Base-by-base conservation (phyloP, 2,888 invertebrate species). In the Pharmacophagus antenor region DNA sequence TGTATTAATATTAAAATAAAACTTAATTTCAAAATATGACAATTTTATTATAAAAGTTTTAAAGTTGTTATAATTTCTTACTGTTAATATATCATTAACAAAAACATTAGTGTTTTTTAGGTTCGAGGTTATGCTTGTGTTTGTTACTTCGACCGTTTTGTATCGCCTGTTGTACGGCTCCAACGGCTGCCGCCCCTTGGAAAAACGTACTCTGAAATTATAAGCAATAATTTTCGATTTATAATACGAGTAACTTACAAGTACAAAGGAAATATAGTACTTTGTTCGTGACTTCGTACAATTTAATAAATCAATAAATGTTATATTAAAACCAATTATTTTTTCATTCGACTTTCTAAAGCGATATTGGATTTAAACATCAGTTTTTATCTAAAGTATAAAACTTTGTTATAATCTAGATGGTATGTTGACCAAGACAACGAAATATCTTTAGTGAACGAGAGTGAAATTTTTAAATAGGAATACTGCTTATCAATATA, bases 81-180 rank as follows among this genome's bases (percentile, higher is more conserved):
- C 0, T 15, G 4, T 15, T 10, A 31, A 31, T n/a, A n/a, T 15
- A n/a, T 15, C 5, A 8, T 2, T 37, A 8, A 3, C n/a, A 37
- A 37, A 37, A 8, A 37, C 37, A 2, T 31, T 37, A n/a, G 37
- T 37, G 37, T 37, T 37, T 37, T 4, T 15, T 37, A 37, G n/a
- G 15, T 37, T 37, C n/a, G 37, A 37, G 5, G 37, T n/a, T 2
- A 5, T 22, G 15, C n/a, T 51, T 60, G 22, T 51, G 56, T 44
- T 60, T 60, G 17, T 31, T 52, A 20, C 41, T 50, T 20, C 60
- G 60, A 18, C 51, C 20, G 1, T 56, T 60, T n/a, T 56, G 50
- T 17, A 56, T 15, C 6, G 55, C 55, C 7, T 60, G 55, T 21
- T 60, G 55, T 20, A 60, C 51, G 18, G 55, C 55, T 15, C 60